Percentiles rank a stretch among this genome's conserved stretches.
These are phyloP conservation scores for Pollenia labialis DNA, from an alignment of 2,888 invertebrate genomes.

Conservation along the genomic window DNA sequence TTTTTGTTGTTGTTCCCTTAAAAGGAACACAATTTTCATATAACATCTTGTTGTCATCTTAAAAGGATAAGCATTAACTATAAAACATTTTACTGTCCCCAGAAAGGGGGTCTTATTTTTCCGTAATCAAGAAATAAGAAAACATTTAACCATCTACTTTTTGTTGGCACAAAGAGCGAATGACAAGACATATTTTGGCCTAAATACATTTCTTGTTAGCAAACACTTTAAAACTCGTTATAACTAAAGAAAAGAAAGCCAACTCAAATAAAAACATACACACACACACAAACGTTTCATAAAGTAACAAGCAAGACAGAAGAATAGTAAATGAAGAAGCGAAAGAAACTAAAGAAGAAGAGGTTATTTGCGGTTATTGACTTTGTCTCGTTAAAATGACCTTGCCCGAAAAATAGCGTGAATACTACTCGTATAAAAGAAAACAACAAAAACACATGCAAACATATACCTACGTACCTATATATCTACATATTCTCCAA, in stretches of 20 bases:
- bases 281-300: not conserved
- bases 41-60: too few relatives aligned
- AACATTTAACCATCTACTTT: too few relatives aligned
- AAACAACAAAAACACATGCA: slow-evolving; percentile 41
- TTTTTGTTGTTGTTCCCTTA: too few relatives aligned
- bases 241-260: slow-evolving; percentile 22
- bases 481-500: slow-evolving; percentile 22
- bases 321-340: slow-evolving; percentile 49
- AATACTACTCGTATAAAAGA: slow-evolving; percentile 43
- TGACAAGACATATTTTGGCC: slow-evolving; percentile 19
- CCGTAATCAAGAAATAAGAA: too few relatives aligned
- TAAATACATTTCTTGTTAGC: not conserved
- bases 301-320: slow-evolving; percentile 3
- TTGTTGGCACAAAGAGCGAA: not conserved
- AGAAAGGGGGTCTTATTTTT: too few relatives aligned
- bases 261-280: not conserved
- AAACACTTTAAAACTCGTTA: slow-evolving; percentile 8
- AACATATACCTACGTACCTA: too few relatives aligned
- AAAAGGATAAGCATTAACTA: too few relatives aligned
- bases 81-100: too few relatives aligned
- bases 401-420: slow-evolving; percentile 84
- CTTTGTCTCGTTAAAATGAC: slow-evolving; percentile 84
- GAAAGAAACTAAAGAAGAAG: slow-evolving; percentile 75
- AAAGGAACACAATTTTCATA: too few relatives aligned
- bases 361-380: slow-evolving; percentile 84